phyloP scores from a whole-genome alignment of 2,888 invertebrate genomes.

The Orchesellides sinensis region DNA sequence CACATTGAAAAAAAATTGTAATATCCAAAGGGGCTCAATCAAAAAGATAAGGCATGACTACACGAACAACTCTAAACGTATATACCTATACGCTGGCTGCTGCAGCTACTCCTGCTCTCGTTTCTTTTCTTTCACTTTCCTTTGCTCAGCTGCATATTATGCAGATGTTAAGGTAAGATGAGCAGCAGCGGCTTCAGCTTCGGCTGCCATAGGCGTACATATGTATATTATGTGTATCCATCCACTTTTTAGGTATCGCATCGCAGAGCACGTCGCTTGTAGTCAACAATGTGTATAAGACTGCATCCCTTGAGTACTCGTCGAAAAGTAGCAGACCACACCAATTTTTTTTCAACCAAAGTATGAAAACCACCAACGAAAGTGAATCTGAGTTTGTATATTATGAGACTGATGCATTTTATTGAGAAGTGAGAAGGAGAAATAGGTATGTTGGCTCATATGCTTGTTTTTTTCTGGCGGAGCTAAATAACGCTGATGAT shows the following conservation, averaged over 20 bases:
- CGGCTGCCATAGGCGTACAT: too few species aligned
- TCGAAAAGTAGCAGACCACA: slow-evolving; percentile 17
- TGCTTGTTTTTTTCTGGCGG: not conserved
- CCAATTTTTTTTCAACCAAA: slow-evolving; percentile 47
- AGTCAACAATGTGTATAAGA: too few species aligned
- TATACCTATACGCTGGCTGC: too few species aligned
- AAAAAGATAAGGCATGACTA: too few species aligned
- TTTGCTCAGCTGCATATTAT: not conserved
- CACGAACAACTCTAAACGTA: too few species aligned
- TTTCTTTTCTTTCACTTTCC: slow-evolving; percentile 66
- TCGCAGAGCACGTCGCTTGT: too few species aligned
- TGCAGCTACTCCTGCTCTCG: slow-evolving; percentile 60
- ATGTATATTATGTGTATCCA: not conserved
- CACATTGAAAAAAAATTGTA: not conserved
- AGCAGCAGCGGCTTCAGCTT: not conserved
- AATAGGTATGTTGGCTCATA: too few species aligned
- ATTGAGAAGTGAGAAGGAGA: not conserved
- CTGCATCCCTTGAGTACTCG: slow-evolving; percentile 16
- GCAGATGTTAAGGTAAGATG: slow-evolving; percentile 1
- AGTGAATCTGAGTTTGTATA: slow-evolving; percentile 56
- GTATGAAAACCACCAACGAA: slow-evolving; percentile 54
- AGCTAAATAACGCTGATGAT: slow-evolving; percentile 4
- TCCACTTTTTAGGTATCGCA: slow-evolving; percentile 2
- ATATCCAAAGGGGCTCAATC: too few species aligned
- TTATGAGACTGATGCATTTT: not conserved